Percentiles rank a stretch among this genome's conserved stretches.
phyloP scores from a whole-genome alignment of 2,113 vertebrate genomes.

The Platichthys stellatus region DNA sequence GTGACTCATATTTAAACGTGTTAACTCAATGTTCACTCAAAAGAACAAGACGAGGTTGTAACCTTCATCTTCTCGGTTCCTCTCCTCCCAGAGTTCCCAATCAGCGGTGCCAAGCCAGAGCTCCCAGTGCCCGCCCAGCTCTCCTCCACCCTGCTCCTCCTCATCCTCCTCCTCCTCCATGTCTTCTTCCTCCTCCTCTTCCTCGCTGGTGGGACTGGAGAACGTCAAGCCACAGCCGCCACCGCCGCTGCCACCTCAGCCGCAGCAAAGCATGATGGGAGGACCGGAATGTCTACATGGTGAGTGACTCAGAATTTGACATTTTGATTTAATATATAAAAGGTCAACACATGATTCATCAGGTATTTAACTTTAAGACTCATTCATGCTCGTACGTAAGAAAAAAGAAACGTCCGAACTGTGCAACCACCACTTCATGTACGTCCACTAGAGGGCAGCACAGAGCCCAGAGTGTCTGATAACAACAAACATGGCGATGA shows the following conservation, averaged over 20 bases:
- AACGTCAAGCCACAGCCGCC: conserved; percentile 73
- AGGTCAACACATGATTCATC: too few species aligned
- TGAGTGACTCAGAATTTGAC: conserved; percentile 63
- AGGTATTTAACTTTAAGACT: too few species aligned
- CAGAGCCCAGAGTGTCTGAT: too few species aligned
- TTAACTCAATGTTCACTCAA: too few species aligned
- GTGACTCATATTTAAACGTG: too few species aligned
- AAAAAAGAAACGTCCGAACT: too few species aligned
- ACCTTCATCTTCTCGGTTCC: background rate
- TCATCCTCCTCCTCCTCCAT: conserved; percentile 74
- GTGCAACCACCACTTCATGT: too few species aligned
- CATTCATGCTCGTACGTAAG: too few species aligned
- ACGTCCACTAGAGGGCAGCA: too few species aligned
- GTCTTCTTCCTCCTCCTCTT: conserved; percentile 83
- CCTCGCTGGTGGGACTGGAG: conserved; percentile 82
- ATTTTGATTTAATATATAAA: background rate
- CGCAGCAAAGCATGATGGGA: conserved; percentile 78
- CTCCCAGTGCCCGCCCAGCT: conserved; percentile 82
- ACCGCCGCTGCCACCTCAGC: conserved; percentile 65
- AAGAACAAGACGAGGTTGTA: background rate
- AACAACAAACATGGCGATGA: too few species aligned
- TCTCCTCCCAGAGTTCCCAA: conserved; percentile 78
- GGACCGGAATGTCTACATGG: conserved; percentile 80
- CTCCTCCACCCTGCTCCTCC: conserved; percentile 81
- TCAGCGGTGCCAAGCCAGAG: conserved; percentile 84